Base-by-base conservation (phyloP, 2,888 invertebrate species). In the Laothoe populi region DNA sequence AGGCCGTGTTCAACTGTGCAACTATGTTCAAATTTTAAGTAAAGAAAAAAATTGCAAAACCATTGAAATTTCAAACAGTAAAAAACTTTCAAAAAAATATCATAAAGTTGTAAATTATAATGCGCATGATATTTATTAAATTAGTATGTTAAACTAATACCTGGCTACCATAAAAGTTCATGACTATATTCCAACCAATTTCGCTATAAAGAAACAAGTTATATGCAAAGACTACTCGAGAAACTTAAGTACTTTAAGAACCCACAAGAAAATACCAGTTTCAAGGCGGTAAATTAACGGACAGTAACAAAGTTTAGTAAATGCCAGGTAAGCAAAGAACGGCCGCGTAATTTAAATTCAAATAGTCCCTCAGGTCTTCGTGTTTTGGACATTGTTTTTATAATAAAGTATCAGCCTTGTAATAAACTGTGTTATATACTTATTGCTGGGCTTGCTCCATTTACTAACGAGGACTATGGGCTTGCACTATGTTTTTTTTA, bases 311-410 rank as follows among this genome's bases (percentile, higher is more conserved):
- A 58, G 44, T 59, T 53, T 59, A 63, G 57, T 24, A 60, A 60
- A 42, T 49, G 60, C 59, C n/a, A 58, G 59, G 61, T 61, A 59
- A 62, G 60, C n/a, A 62, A 40, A 59, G 57, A 59, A 44, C 59
- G 48, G 60, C 53, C 53, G 31, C 63, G 67, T 65, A 67, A 67
- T 67, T 64, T 67, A 63, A 61, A 67, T 67, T 65, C 57, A 65
- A 67, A 67, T 67, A 48, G 45, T n/a, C 26, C 23, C 53, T 62
- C 57, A 35, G 57, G 45, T 45, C 44, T 21, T 57, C 61, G 63
- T 19, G 26, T 26, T 49, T 48, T 53, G 19, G 53, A 35, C 31
- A n/a, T 4, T 35, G 49, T 49, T 49, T 48, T 49, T 49, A 31
- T 35, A n/a, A 4, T 10, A 35, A 8, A 19, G 8, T 26, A 53